Base-by-base conservation (phyloP, 2,113 vertebrate species). In the Aythya baeri region DNA sequence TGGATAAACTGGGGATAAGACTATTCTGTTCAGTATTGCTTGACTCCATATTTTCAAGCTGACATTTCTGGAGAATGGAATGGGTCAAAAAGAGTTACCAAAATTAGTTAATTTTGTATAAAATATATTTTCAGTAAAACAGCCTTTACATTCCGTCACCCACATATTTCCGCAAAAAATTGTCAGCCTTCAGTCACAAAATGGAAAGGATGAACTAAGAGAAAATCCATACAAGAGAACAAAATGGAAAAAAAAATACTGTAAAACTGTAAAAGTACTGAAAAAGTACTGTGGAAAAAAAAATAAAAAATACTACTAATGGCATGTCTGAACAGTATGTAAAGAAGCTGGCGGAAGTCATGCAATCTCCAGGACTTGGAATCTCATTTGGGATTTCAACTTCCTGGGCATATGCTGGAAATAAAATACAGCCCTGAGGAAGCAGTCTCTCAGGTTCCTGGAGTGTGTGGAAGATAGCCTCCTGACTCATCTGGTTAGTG, bases 201-300 rank as follows among this genome's bases (percentile, higher is more conserved):
- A 75, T 2, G 1, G 27, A 87, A 57, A 75, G 10, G 10, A 57
- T 6, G 13, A 62, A 91, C 14, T 17, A 43, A 75, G 72, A 72
- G 29, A 62, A 83, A 89, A 70, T 32, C 23, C 2, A 23, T 32
- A 57, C 11, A 55, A 34, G 41, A 55, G 46, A 75, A 71, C 6
- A 9, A 88, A 83, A 88, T 62, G 23, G 16, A 5, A 1, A 1
- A 29, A 1, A 1, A 26, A 74, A 68, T 34, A 41, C 38, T 41
- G 38, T 41, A 41, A 41, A 41, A 41, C 38, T 11, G 38, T 41
- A 41, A 41, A 41, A 41, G 38, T 41, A 41, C 38, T 11, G 11
- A 41, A 41, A 41, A 41, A 11, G 8, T 0, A 0, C 11, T 52
- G 5, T 27, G 23, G 16, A 4, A 1, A 1, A 29, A 1, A 1